Evolutionary conservation across 2,888 invertebrate genomes (phyloP).

Genomic region (Invenusta paracnida): DNA sequence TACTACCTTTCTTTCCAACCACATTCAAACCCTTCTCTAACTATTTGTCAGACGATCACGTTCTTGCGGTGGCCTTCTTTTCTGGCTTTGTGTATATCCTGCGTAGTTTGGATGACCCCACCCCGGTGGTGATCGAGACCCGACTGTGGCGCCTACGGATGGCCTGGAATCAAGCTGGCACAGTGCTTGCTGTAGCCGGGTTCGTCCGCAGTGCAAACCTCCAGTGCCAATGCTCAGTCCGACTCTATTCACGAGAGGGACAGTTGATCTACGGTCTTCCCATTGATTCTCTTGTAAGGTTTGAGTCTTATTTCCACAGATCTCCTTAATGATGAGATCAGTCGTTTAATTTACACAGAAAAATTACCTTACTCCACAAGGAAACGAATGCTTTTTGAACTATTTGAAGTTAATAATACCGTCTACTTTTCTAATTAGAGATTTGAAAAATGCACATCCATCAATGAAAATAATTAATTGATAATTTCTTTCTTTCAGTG

Average conservation of each 20-base stretch:
- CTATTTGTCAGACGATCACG: conserved; percentile 5
- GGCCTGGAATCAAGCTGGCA: conserved; percentile 93
- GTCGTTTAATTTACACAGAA: too few relatives aligned
- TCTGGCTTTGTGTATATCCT: conserved; percentile 35
- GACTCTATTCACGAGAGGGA: conserved; percentile 84
- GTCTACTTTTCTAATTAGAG: too few relatives aligned
- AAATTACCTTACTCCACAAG: too few relatives aligned
- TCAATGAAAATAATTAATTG: too few relatives aligned
- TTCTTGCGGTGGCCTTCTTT: conserved; percentile 35
- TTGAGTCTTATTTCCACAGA: too few relatives aligned
- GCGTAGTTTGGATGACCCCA: conserved; percentile 27
- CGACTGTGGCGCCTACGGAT: conserved; percentile 64
- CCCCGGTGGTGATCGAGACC: conserved; percentile 3
- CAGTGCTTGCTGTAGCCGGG: conserved; percentile 84
- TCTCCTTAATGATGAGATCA: too few relatives aligned
- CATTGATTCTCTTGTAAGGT: conserved; percentile 31
- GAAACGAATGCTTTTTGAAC: not conserved
- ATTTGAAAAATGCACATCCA: too few relatives aligned
- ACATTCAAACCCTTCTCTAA: too few relatives aligned
- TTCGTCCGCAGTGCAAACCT: conserved; percentile 54
- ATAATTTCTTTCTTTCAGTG: too few relatives aligned
- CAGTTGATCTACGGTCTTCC: conserved; percentile 64
- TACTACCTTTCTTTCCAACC: too few relatives aligned
- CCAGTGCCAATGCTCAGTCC: conserved; percentile 70
- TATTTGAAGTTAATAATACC: not conserved